Conservation (phyloP, 1,140 invertebrate genomes). For the Cydia strobilella region DNA sequence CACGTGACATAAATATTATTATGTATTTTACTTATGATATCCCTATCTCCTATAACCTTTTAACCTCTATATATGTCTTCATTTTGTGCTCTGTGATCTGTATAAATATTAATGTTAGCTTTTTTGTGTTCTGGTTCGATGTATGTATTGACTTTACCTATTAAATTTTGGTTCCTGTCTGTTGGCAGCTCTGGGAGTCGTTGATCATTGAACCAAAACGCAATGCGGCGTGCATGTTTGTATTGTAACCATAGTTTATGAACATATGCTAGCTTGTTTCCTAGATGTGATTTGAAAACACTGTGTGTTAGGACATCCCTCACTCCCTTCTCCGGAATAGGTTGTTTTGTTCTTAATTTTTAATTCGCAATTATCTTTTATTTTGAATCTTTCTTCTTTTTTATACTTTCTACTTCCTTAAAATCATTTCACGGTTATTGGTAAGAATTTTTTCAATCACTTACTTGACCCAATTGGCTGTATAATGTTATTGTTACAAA, state of each 20-base stretch:
- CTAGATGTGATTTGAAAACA: conserved; percentile 71
- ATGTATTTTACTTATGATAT: conserved; percentile 76
- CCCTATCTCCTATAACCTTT: conserved; percentile 54
- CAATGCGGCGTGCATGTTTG: conserved; percentile 77
- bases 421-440: conserved; percentile 42
- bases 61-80: conserved; percentile 79
- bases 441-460: conserved; percentile 36
- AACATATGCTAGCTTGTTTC: conserved; percentile 76
- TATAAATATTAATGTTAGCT: conserved; percentile 78
- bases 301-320: conserved; percentile 68
- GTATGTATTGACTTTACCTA: conserved; percentile 46
- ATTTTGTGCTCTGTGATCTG: conserved; percentile 78
- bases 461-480: conserved; percentile 57
- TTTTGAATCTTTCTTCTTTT: conserved; percentile 47
- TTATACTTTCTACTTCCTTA: conserved; percentile 39
- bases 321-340: conserved; percentile 64
- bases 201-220: conserved; percentile 77
- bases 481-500: conserved; percentile 43
- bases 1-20: conserved; percentile 72
- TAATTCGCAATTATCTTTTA: conserved; percentile 51
- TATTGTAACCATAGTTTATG: conserved; percentile 73
- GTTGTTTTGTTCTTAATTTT: conserved; percentile 50
- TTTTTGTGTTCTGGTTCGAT: conserved; percentile 78
- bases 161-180: conserved; percentile 47
- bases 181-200: conserved; percentile 48